These are phyloP conservation scores for Malurus elegans DNA, from an alignment of 2,113 vertebrate species.

Conservation along the genomic window DNA sequence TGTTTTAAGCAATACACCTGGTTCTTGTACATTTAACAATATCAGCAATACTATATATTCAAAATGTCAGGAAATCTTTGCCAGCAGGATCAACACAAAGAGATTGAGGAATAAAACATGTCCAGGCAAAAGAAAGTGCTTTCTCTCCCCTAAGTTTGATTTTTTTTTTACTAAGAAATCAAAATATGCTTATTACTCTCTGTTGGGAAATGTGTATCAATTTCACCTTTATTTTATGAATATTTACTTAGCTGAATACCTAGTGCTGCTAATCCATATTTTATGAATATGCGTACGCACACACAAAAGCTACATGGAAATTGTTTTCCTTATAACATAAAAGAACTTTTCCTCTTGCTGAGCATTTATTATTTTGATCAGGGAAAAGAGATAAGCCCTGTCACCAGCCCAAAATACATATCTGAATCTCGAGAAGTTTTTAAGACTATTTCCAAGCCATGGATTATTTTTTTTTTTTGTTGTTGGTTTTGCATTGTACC, in stretches of 20 bases:
- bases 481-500: background rate
- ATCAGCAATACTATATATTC: background rate
- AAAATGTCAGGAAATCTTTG: background rate
- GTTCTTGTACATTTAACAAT: background rate
- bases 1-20: background rate
- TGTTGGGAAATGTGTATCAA: slow-evolving; percentile 25
- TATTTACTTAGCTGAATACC: slow-evolving; percentile 57
- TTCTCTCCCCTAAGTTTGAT: background rate
- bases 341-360: background rate
- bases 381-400: background rate
- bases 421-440: background rate
- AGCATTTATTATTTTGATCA: background rate
- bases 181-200: slow-evolving; percentile 30
- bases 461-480: background rate
- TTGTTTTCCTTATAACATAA: slow-evolving; percentile 14
- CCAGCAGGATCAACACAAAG: background rate
- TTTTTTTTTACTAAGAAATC: background rate
- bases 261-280: slow-evolving; percentile 57
- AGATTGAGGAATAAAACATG: background rate
- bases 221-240: slow-evolving; percentile 58
- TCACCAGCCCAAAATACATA: background rate
- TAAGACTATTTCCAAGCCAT: background rate
- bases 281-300: slow-evolving; percentile 45
- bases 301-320: slow-evolving; percentile 17
- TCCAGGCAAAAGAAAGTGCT: background rate